These are phyloP conservation scores for Microctenopoma lineatum DNA, from an alignment of 2,797 vertebrate genomes.

Conservation along the genomic window DNA sequence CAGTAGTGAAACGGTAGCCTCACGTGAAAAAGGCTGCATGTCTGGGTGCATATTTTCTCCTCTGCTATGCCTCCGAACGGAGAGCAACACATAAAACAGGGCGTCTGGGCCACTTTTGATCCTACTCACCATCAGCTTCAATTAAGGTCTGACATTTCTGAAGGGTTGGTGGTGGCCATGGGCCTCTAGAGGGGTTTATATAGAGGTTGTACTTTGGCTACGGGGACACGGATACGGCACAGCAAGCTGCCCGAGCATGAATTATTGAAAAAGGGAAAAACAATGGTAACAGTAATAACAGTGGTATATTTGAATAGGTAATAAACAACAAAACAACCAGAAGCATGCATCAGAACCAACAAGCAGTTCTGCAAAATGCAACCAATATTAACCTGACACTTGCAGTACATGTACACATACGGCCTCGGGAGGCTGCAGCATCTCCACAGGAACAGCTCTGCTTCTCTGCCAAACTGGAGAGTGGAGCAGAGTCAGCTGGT, in stretches of 20 bases:
- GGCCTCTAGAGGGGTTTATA: conserved; percentile 25
- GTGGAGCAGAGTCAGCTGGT: conserved; percentile 14
- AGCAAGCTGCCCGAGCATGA: conserved; percentile 3
- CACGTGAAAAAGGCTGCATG: conserved; percentile 40
- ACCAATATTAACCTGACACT: neutral
- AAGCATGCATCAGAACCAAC: neutral
- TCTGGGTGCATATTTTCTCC: conserved; percentile 47
- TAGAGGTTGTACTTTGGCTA: conserved; percentile 12
- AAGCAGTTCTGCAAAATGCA: conserved; percentile 12
- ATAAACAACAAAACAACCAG: conserved; percentile 4
- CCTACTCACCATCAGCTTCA: conserved; percentile 49
- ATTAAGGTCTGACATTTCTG: conserved; percentile 42
- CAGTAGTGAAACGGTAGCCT: conserved; percentile 55
- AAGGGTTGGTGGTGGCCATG: conserved; percentile 8
- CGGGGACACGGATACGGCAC: conserved; percentile 4
- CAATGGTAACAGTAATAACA: neutral
- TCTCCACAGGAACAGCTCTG: conserved; percentile 47
- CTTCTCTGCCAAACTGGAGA: conserved; percentile 23
- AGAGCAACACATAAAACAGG: conserved; percentile 35
- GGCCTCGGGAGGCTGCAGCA: conserved; percentile 10
- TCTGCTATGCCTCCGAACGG: conserved; percentile 20
- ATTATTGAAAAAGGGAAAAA: neutral
- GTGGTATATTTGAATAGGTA: neutral
- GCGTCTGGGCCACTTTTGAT: conserved; percentile 24
- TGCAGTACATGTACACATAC: neutral